These are phyloP conservation scores for Andrena minutula DNA, from an alignment of 2,888 invertebrate genomes.

Conservation along the genomic window DNA sequence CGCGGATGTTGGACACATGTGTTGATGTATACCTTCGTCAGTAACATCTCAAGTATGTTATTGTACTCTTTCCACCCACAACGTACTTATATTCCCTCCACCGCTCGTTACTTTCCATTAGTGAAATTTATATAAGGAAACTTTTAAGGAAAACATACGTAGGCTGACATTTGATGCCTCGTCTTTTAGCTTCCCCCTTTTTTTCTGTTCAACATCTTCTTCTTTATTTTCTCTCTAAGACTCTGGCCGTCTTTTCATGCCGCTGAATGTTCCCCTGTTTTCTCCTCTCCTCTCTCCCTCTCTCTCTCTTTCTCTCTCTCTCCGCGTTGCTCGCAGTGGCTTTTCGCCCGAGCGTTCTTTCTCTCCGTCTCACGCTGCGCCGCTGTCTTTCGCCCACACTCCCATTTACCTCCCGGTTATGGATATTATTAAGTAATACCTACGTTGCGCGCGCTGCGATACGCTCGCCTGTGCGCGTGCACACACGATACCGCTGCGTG, in stretches of 20 bases:
- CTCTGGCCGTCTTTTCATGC: constrained; percentile 26
- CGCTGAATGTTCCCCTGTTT: constrained; percentile 28
- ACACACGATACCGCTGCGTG: constrained; percentile 17
- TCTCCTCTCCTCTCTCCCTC: constrained; percentile 3
- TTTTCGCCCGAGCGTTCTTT: constrained; percentile 23
- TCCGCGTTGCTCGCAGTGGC: neutral
- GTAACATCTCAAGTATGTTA: neutral
- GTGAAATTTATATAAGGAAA: neutral
- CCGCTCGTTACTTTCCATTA: constrained; percentile 8
- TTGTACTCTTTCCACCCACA: neutral
- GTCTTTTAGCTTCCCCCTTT: neutral
- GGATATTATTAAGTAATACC: constrained; percentile 83
- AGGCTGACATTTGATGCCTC: neutral
- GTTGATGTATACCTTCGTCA: neutral
- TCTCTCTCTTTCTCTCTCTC: neutral
- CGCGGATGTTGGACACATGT: neutral
- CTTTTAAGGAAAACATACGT: neutral
- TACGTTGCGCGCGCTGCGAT: constrained; percentile 63
- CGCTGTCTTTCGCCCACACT: constrained; percentile 62
- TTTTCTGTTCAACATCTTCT: neutral
- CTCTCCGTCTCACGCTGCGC: constrained; percentile 35
- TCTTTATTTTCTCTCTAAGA: constrained; percentile 13
- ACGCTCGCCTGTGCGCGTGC: constrained; percentile 38
- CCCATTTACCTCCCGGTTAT: constrained; percentile 76
- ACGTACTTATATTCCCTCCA: constrained; percentile 23